Evolutionary conservation across 2,888 invertebrate species (phyloP).

Genomic region (Cosmia trapezina): DNA sequence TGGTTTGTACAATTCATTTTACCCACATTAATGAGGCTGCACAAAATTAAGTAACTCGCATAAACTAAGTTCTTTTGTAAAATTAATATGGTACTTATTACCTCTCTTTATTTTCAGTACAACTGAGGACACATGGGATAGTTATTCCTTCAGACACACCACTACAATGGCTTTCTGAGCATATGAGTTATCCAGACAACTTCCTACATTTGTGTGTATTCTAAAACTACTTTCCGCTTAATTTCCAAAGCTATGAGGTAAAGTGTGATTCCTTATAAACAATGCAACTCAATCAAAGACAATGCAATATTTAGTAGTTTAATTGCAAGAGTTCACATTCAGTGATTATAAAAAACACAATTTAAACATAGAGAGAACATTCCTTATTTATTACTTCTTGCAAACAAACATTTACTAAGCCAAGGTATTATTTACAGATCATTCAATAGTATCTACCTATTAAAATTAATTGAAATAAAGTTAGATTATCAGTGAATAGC

Average conservation of each 20-base stretch:
- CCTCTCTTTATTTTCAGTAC: conserved; percentile 89
- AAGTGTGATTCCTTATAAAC: conserved; percentile 3
- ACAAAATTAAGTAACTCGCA: background rate
- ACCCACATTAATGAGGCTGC: background rate
- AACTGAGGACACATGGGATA: conserved; percentile 97
- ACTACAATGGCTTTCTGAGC: conserved; percentile 99
- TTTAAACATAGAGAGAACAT: conserved; percentile 50
- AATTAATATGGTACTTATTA: background rate
- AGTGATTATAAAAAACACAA: conserved; percentile 46
- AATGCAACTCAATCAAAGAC: conserved; percentile 43
- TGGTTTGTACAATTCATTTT: conserved; percentile 69
- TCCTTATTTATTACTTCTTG: conserved; percentile 44
- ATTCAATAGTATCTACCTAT: conserved; percentile 16
- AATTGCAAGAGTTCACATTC: conserved; percentile 47
- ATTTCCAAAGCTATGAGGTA: background rate
- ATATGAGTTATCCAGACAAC: conserved; percentile 99
- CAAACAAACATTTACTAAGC: conserved; percentile 45
- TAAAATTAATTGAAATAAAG: conserved; percentile 10
- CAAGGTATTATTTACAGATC: conserved; percentile 51
- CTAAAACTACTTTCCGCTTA: conserved; percentile 57
- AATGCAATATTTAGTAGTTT: conserved; percentile 26
- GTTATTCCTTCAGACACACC: conserved; percentile 96
- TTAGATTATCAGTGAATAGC: background rate
- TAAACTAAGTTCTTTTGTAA: background rate
- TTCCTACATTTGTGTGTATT: conserved; percentile 96